Percentiles rank a stretch among this genome's conserved stretches.
Evolutionary conservation across 1,140 invertebrate species (phyloP).

Genomic region (Sarcophaga peregrina): DNA sequence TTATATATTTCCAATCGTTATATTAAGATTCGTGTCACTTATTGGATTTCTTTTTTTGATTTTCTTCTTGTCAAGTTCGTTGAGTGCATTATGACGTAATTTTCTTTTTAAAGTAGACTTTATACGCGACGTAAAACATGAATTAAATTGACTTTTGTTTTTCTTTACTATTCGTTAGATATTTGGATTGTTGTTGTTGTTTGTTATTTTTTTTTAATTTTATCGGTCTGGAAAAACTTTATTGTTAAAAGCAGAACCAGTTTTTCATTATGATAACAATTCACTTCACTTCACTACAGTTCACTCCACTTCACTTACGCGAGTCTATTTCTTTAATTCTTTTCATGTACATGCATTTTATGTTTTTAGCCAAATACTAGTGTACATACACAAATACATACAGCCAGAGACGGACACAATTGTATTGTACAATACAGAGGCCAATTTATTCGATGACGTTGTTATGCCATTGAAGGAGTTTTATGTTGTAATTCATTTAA

Average conservation of each 20-base stretch:
- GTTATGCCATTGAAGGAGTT: constrained; percentile 2
- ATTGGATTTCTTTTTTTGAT: background rate
- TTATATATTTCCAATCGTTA: too few relatives aligned
- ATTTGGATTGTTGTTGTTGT: background rate
- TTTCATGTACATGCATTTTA: background rate
- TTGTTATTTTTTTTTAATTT: background rate
- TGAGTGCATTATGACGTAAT: constrained; percentile 3
- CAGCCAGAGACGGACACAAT: too few relatives aligned
- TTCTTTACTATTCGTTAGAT: background rate
- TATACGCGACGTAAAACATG: background rate
- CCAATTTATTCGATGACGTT: background rate
- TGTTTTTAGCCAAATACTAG: background rate
- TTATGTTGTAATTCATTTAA: background rate
- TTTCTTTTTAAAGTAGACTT: background rate
- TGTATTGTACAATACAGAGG: too few relatives aligned
- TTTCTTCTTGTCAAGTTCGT: background rate
- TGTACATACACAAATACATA: background rate
- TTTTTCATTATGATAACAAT: background rate
- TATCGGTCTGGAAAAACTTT: constrained; percentile 2
- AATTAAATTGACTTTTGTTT: too few relatives aligned
- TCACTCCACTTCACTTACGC: background rate
- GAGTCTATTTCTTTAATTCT: background rate
- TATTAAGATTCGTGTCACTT: too few relatives aligned
- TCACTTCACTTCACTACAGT: background rate
- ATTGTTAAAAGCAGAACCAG: background rate